Evolutionary conservation across 2,888 invertebrate genomes (phyloP).

Genomic region (Andrena chrysosceles): DNA sequence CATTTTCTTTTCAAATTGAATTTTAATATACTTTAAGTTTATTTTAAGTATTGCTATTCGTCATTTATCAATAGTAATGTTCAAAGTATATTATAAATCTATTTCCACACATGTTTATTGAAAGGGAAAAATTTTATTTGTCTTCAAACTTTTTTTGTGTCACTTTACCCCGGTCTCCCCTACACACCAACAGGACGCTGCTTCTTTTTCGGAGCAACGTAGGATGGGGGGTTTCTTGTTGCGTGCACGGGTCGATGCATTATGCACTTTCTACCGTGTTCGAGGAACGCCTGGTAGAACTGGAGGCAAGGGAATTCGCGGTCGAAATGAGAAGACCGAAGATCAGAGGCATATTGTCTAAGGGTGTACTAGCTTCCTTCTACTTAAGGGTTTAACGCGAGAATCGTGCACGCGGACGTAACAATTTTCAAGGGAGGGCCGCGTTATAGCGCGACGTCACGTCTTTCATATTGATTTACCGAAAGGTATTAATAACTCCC

Average conservation of each 20-base stretch:
- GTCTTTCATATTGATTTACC: constrained; percentile 60
- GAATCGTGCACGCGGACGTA: constrained; percentile 45
- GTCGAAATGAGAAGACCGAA: neutral
- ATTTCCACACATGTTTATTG: too few species aligned
- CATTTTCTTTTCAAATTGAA: too few species aligned
- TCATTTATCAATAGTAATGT: too few species aligned
- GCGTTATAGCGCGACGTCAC: constrained; percentile 41
- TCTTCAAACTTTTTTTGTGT: too few species aligned
- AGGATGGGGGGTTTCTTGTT: neutral
- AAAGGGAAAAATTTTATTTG: too few species aligned
- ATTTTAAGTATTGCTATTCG: too few species aligned
- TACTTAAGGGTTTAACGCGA: constrained; percentile 40
- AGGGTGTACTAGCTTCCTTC: constrained; percentile 33
- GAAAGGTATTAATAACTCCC: constrained; percentile 62
- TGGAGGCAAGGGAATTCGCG: too few species aligned
- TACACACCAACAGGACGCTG: neutral
- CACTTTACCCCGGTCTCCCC: too few species aligned
- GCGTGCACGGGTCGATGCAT: neutral
- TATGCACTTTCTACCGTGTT: neutral
- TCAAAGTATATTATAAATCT: too few species aligned
- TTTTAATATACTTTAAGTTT: too few species aligned
- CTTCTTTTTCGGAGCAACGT: neutral
- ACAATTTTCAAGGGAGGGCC: constrained; percentile 48
- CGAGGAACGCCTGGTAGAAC: too few species aligned
- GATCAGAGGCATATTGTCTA: neutral